A percentile compares a stretch with the other conserved stretches of the same genome.
These are phyloP conservation scores for Sebastes glaucus DNA, from an alignment of 2,797 vertebrate genomes.

Conservation along the genomic window DNA sequence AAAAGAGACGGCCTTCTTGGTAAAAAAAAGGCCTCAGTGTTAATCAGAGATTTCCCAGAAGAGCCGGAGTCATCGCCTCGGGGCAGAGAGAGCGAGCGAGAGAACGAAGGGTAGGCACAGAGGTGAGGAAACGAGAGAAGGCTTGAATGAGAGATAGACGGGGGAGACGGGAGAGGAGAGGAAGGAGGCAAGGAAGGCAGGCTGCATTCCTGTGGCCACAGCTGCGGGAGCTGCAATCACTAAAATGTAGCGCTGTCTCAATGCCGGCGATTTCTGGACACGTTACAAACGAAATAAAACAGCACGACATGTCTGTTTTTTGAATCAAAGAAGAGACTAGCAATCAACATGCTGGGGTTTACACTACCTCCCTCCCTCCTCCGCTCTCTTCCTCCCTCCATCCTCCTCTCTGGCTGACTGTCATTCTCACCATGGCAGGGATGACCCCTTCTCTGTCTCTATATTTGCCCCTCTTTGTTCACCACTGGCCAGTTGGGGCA, in stretches of 20 bases:
- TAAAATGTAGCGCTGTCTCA: conserved; percentile 80
- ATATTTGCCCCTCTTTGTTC: conserved; percentile 81
- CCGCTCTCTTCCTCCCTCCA: conserved; percentile 44
- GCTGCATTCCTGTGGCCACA: conserved; percentile 82
- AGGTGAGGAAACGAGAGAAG: conserved; percentile 74
- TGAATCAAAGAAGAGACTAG: conserved; percentile 79
- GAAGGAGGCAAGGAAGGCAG: conserved; percentile 66
- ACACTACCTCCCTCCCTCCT: conserved; percentile 59
- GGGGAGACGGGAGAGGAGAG: conserved; percentile 53
- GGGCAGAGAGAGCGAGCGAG: conserved; percentile 53
- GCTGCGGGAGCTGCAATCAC: conserved; percentile 81
- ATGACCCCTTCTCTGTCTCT: conserved; percentile 78
- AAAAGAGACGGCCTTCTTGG: conserved; percentile 44
- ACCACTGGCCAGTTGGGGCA: conserved; percentile 73
- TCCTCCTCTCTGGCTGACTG: conserved; percentile 56
- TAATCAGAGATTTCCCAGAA: conserved; percentile 77
- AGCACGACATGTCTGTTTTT: conserved; percentile 81
- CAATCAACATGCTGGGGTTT: conserved; percentile 76
- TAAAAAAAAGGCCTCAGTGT: conserved; percentile 60
- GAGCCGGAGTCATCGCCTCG: conserved; percentile 63
- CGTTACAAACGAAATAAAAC: conserved; percentile 81
- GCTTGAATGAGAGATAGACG: conserved; percentile 70
- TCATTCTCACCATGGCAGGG: conserved; percentile 66
- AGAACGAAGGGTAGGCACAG: conserved; percentile 47
- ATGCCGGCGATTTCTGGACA: conserved; percentile 74